Evolutionary conservation across 2,888 invertebrate genomes (phyloP).

Genomic region (Asteroscopus sphinx): DNA sequence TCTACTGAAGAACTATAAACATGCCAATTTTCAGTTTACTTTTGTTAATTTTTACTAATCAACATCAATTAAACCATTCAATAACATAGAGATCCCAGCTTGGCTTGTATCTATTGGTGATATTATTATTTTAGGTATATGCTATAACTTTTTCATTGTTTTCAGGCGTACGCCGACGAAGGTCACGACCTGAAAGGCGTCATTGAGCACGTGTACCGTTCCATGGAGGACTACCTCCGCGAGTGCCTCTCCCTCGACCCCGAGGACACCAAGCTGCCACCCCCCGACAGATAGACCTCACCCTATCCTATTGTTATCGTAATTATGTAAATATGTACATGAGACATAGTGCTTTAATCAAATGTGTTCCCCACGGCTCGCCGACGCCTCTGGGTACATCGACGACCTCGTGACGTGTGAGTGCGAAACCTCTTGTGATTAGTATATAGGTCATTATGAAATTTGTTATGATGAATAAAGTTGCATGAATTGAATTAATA

Average conservation of each 20-base stretch:
- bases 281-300: conserved; percentile 86
- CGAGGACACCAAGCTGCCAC: conserved; percentile 92
- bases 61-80: no score
- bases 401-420: conserved; percentile 51
- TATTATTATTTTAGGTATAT: no score
- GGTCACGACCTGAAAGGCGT: conserved; percentile 96
- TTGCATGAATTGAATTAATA: conserved; percentile 66
- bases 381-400: conserved; percentile 60
- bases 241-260: conserved; percentile 97
- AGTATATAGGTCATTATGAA: conserved; percentile 71
- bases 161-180: conserved; percentile 97
- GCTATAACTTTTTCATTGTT: not conserved
- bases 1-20: no score
- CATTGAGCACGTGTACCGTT: conserved; percentile 96
- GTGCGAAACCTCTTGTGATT: conserved; percentile 59
- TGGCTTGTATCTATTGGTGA: not conserved
- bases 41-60: no score
- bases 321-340: conserved; percentile 87
- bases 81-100: not conserved
- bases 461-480: conserved; percentile 64
- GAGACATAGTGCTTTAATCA: conserved; percentile 85
- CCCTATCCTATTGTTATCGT: conserved; percentile 71
- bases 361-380: conserved; percentile 83
- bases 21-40: no score
- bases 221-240: conserved; percentile 97